Base-by-base conservation (phyloP, 1,140 invertebrate genomes). In the Conus betulinus region DNA sequence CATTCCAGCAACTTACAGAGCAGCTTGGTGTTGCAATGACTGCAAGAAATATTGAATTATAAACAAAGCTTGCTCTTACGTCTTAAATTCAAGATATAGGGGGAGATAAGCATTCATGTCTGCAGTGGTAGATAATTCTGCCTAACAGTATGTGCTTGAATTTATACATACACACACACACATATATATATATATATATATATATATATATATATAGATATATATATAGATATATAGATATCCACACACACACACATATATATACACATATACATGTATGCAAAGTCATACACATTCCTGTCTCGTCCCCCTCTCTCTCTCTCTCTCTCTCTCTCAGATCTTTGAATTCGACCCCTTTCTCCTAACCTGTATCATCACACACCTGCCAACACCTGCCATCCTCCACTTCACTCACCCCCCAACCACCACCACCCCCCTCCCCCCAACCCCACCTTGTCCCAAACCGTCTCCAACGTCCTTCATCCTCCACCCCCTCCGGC, bases 191-290 rank as follows among this genome's bases (percentile, higher is more conserved):
- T 20, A 71, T n/a, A 20, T 20, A 71, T n/a, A 7, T 20, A n/a
- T n/a, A 20, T 20, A 71, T 23, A 20, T n/a, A 71, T 20, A 71
- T 20, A 71, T 20, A 20, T 20, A 10, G 17, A 71, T 20, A 10
- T 20, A 71, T 20, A 10, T 20, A 10, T 20, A 10, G 7, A 71
- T 20, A 27, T 15, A 82, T 25, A 39, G 10, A 82, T 25, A 82
- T 25, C 5, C 79, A 27, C 79, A 39, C 79, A 82, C 79, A 39
- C 79, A 82, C 79, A 39, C 79, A 82, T 25, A n/a, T 25, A 27
- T 6, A 39, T 25, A 82, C 79, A 51, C 79, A 52, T 5, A 82
- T 4, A 82, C 53, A 82, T 23, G 7, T 10, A 39, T 13, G 39
- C 57, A 60, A 11, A 60, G 8, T 60, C 57, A 11, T 60, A 60